Conservation (phyloP, 1,140 invertebrate species). For the Leptinotarsa texana region DNA sequence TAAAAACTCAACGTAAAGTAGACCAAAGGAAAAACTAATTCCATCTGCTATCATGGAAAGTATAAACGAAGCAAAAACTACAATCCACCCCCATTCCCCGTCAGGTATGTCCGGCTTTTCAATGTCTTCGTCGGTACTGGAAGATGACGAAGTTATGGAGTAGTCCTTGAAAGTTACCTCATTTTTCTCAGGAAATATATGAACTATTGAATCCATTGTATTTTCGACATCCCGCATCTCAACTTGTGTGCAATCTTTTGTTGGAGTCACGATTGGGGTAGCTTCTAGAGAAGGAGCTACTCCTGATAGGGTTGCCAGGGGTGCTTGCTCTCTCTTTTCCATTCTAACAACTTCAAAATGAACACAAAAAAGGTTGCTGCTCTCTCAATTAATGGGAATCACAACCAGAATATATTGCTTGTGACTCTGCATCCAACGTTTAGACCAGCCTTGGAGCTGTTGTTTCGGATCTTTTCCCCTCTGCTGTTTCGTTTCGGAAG, state of each 20-base stretch:
- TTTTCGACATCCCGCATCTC: slow-evolving; percentile 29
- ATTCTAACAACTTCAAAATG: slow-evolving; percentile 16
- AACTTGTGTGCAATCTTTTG: background rate
- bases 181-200: slow-evolving; percentile 21
- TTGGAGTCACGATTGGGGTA: slow-evolving; percentile 25
- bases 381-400: slow-evolving; percentile 39
- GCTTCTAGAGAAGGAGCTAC: slow-evolving; percentile 39
- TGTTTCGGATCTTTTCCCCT: slow-evolving; percentile 46
- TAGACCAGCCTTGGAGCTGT: slow-evolving; percentile 46
- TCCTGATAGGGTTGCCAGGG: slow-evolving; percentile 14
- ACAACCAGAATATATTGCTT: slow-evolving; percentile 24
- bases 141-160: slow-evolving; percentile 26
- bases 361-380: background rate
- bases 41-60: slow-evolving; percentile 95
- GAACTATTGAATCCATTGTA: slow-evolving; percentile 12
- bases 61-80: slow-evolving; percentile 81
- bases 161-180: slow-evolving; percentile 34
- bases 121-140: slow-evolving; percentile 7
- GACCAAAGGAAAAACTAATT: slow-evolving; percentile 89
- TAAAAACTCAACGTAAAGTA: slow-evolving; percentile 87
- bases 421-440: slow-evolving; percentile 44
- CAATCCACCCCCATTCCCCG: slow-evolving; percentile 85
- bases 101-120: slow-evolving; percentile 66
- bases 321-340: slow-evolving; percentile 7
- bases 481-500: slow-evolving; percentile 35